Percentiles rank a stretch among this genome's conserved stretches.
Evolutionary conservation across 1,140 invertebrate species (phyloP).

Genomic region (Maniola jurtina): DNA sequence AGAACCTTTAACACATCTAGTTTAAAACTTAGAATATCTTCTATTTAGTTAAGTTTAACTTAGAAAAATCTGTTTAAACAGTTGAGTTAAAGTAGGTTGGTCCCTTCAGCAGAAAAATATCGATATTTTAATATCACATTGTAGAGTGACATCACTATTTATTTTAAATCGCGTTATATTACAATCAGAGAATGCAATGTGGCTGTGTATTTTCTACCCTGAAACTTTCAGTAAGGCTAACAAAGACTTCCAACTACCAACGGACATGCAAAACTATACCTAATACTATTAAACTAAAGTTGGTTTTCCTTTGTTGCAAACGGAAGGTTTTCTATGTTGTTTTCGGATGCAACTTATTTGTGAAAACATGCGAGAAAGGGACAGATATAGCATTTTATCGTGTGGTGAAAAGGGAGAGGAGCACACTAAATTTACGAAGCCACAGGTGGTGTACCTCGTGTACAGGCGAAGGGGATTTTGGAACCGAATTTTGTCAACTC

Average conservation of each 20-base stretch:
- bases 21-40: no score
- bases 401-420: slow-evolving; percentile 45
- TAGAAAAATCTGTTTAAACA: no score
- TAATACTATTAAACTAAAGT: slow-evolving; percentile 31
- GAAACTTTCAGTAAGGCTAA: slow-evolving; percentile 66
- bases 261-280: slow-evolving; percentile 35
- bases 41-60: no score
- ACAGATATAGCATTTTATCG: slow-evolving; percentile 33
- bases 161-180: slow-evolving; percentile 75
- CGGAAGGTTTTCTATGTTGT: slow-evolving; percentile 70
- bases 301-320: slow-evolving; percentile 35
- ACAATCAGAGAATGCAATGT: slow-evolving; percentile 71
- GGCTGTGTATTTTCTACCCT: slow-evolving; percentile 62
- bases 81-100: no score
- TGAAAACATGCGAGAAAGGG: slow-evolving; percentile 67
- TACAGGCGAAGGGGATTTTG: slow-evolving; percentile 49
- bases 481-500: not conserved
- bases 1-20: no score
- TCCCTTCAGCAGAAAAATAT: slow-evolving; percentile 19
- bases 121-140: slow-evolving; percentile 21
- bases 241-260: slow-evolving; percentile 54
- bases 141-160: slow-evolving; percentile 57
- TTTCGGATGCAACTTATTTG: slow-evolving; percentile 77
- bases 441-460: slow-evolving; percentile 75
- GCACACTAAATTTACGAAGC: slow-evolving; percentile 76